Evolutionary conservation across 2,113 vertebrate species (phyloP), one percentile per base, ranked within the genome.

Genomic region (Catagonus wagneri): DNA sequence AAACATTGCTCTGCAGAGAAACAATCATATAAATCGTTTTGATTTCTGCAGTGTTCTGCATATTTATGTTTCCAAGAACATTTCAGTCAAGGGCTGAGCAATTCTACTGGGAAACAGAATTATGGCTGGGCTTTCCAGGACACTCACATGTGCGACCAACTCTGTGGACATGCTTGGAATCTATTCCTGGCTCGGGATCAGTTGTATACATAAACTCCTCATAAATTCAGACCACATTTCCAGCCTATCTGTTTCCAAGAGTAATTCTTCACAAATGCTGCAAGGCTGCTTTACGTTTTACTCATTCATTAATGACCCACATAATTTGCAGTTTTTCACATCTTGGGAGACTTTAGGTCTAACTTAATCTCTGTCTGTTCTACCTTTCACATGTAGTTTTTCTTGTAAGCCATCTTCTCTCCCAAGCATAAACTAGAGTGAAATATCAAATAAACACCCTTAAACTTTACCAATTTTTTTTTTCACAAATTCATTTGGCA

Each of bases 141-240:
- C 17, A 13, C 69, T 96, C 90, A 95, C 96, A 97, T 76, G 61
- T 94, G 72, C 34, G 2, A 96, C 87, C 36, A 90, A 32, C 78
- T 88, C 72, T 87, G 36, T 69, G 74, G 86, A 71, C 97, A 97
- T 92, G 36, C 60, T 95, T 97, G 97, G 91, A 97, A 96, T 98
- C 96, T 79, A 19, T 88, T 97, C 50, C 60, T 96, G 83, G 92
- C 78, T 58, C n/a, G 56, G 72, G 94, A 96, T 97, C 96, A 98
- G 95, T 97, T 89, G 81, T 32, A 66, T 90, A 84, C 27, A 94
- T 96, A 98, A 96, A 39, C 19, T 92, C 80, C 66, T 96, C 0
- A 2, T 94, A 89, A 54, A 95, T 66, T 97, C 68, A 87, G 88
- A 97, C 68, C 93, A 96, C 95, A 96, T 94, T 83, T 96, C 79